phyloP scores from a whole-genome alignment of 2,888 invertebrate species.

The Imbricaverruca yamaguchii region DNA sequence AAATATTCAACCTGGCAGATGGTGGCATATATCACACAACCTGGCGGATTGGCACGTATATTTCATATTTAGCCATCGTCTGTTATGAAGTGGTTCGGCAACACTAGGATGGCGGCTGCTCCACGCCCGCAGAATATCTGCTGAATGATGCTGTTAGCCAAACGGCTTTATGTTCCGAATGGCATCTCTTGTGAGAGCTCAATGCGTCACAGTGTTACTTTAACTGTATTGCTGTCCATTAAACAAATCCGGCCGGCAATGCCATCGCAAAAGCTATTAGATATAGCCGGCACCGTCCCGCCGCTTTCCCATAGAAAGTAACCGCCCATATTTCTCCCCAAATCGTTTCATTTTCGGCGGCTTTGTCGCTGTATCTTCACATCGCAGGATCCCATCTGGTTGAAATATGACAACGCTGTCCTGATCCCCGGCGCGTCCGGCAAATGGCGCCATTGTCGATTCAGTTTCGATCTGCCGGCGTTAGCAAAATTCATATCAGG shows the following conservation, averaged over 20 bases:
- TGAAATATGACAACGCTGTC: slow-evolving; percentile 15
- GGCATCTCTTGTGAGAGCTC: background rate
- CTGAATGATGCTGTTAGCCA: background rate
- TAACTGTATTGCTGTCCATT: slow-evolving; percentile 2
- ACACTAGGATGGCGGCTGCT: background rate
- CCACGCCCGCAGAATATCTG: background rate
- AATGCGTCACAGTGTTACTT: background rate
- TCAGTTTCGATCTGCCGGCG: slow-evolving; percentile 12
- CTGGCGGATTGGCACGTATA: background rate
- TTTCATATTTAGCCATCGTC: background rate
- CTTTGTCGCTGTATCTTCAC: slow-evolving; percentile 21
- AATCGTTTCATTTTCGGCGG: slow-evolving; percentile 14
- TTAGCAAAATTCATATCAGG: slow-evolving; percentile 20
- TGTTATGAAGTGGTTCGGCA: background rate
- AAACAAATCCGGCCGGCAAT: background rate
- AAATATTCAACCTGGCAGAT: no score
- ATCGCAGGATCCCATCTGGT: slow-evolving; percentile 15
- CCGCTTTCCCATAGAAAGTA: background rate
- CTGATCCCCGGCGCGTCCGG: background rate
- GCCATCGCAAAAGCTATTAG: background rate
- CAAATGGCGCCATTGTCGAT: slow-evolving; percentile 15
- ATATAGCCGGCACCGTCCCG: background rate
- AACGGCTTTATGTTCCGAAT: background rate
- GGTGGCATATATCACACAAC: no score
- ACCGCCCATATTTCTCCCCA: background rate